Evolutionary conservation across 2,113 vertebrate genomes (phyloP).

Genomic region (Halichoeres trimaculatus): DNA sequence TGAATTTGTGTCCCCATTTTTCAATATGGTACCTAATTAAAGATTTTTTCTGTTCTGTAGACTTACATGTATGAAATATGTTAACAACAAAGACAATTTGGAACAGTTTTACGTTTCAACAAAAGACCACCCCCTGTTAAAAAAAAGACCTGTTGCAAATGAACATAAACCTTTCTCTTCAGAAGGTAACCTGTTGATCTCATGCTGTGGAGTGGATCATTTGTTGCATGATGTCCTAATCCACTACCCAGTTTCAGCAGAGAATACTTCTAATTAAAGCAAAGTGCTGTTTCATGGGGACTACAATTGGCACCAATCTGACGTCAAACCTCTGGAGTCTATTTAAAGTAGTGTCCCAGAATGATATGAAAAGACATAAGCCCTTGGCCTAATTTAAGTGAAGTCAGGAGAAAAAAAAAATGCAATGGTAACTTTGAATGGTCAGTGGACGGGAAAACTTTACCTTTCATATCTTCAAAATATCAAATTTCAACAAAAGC

Average conservation of each 20-base stretch:
- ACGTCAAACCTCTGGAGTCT: conserved; percentile 18
- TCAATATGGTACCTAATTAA: no score
- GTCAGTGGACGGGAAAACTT: neutral
- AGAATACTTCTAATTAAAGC: conserved; percentile 52
- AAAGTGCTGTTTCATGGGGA: conserved; percentile 40
- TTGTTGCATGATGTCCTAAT: conserved; percentile 8
- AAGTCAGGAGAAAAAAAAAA: no score
- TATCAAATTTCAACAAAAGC: neutral
- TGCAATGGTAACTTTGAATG: neutral
- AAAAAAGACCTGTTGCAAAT: no score
- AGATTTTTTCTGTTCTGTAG: no score
- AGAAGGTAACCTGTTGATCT: neutral
- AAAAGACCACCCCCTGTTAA: no score
- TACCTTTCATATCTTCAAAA: neutral
- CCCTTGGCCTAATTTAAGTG: conserved; percentile 22
- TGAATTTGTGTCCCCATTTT: no score
- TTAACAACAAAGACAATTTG: no score
- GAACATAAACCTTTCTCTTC: neutral
- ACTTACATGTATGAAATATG: no score
- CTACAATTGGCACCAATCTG: conserved; percentile 38
- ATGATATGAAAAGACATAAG: conserved; percentile 9
- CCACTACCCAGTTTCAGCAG: conserved; percentile 17
- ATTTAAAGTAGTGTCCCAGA: conserved; percentile 17
- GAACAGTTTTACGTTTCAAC: no score
- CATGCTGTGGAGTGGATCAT: neutral